Percentiles rank a stretch among this genome's conserved stretches.
Conservation (phyloP, 2,797 vertebrate genomes). For the Mycteria americana region DNA sequence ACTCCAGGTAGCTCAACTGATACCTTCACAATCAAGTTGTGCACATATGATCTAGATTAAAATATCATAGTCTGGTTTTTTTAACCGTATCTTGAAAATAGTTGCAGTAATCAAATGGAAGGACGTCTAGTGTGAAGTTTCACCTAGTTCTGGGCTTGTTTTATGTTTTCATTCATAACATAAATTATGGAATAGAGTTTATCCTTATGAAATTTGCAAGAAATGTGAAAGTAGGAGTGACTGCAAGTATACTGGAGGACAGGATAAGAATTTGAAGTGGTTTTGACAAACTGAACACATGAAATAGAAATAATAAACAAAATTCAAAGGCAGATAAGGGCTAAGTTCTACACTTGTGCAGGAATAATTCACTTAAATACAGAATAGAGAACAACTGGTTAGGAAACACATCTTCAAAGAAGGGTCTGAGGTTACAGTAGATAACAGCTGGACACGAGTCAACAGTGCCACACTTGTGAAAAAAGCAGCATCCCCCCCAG, state of each 20-base stretch:
- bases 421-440: background rate
- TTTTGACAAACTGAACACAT: background rate
- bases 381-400: background rate
- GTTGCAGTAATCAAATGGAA: background rate
- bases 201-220: background rate
- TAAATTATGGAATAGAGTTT: background rate
- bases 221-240: background rate
- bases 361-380: background rate
- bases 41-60: background rate
- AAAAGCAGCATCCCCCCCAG: background rate
- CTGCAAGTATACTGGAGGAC: background rate
- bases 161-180: background rate
- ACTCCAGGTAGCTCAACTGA: background rate
- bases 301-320: background rate
- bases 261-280: background rate
- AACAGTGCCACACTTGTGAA: background rate
- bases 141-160: background rate
- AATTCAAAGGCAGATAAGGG: background rate
- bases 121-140: background rate
- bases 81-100: background rate
- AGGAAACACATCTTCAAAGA: background rate
- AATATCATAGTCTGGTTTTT: background rate
- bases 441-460: conserved; percentile 8
- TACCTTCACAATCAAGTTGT: background rate
- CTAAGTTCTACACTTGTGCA: background rate